phyloP scores from a whole-genome alignment of 2,113 vertebrate species.

The Bungarus multicinctus region DNA sequence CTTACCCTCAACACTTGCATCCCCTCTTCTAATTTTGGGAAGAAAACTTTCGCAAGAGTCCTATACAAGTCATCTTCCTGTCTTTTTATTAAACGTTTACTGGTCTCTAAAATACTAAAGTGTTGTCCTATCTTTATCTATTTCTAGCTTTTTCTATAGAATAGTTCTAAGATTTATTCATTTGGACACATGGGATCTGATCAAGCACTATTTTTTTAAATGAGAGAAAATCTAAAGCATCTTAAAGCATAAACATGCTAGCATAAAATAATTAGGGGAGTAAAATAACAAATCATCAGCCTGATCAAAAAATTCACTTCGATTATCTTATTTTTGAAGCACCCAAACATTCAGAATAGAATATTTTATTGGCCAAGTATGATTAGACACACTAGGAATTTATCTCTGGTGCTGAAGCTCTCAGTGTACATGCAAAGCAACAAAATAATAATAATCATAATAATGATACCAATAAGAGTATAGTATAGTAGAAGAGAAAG shows the following conservation, averaged over 20 bases:
- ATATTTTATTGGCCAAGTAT: neutral
- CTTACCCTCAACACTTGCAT: neutral
- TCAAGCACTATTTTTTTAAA: neutral
- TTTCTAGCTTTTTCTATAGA: neutral
- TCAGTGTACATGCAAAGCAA: neutral
- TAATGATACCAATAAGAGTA: neutral
- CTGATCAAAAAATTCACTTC: neutral
- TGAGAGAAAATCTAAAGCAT: neutral
- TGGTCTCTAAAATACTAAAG: neutral
- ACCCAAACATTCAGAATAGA: neutral
- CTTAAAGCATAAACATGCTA: neutral
- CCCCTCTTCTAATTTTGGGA: neutral
- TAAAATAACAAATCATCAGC: neutral
- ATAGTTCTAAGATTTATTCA: neutral
- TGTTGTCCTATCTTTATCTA: neutral
- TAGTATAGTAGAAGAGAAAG: neutral
- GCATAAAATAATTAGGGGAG: neutral
- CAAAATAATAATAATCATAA: neutral
- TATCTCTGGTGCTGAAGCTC: neutral
- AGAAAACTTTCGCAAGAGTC: neutral
- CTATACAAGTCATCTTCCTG: neutral
- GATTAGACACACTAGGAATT: neutral
- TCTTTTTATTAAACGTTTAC: neutral
- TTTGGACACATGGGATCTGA: neutral
- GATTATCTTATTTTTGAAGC: neutral